phyloP scores from a whole-genome alignment of 2,113 vertebrate species.

The Alligator mississippiensis region DNA sequence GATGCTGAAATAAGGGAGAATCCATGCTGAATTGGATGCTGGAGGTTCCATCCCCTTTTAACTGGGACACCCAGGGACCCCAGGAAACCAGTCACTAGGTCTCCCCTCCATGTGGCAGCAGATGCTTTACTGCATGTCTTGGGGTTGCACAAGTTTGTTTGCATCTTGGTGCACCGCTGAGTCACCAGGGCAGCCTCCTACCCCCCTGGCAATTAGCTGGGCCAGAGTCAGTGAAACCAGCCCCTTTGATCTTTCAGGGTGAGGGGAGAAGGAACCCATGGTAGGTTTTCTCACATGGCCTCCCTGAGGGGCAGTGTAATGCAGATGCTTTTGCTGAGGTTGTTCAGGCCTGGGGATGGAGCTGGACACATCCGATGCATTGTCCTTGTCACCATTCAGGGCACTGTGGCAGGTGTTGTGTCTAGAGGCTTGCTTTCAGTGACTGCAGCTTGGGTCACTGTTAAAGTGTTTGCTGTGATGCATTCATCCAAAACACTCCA shows the following conservation, averaged over 20 bases:
- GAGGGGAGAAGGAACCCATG: neutral
- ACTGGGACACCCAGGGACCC: neutral
- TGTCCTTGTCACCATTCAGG: neutral
- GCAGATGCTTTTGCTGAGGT: neutral
- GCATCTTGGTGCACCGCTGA: neutral
- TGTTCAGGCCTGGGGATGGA: neutral
- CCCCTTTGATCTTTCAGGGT: neutral
- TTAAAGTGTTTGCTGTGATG: neutral
- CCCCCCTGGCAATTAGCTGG: too few relatives aligned
- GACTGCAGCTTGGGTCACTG: too few relatives aligned
- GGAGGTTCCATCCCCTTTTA: too few relatives aligned
- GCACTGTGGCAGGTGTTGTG: accelerated
- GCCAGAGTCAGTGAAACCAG: too few relatives aligned
- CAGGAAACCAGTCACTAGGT: neutral
- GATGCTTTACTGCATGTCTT: neutral
- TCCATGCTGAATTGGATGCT: neutral
- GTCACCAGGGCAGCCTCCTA: neutral
- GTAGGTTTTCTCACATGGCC: neutral
- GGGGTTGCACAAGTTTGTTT: neutral
- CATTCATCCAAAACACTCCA: neutral
- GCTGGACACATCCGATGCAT: neutral
- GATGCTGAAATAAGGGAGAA: neutral
- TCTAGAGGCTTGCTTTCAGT: neutral
- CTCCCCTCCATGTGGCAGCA: neutral
- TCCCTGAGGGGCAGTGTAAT: neutral